Evolutionary conservation across 2,888 invertebrate genomes (phyloP), one percentile per base, ranked within the genome.

Genomic region (Idaea aversata): DNA sequence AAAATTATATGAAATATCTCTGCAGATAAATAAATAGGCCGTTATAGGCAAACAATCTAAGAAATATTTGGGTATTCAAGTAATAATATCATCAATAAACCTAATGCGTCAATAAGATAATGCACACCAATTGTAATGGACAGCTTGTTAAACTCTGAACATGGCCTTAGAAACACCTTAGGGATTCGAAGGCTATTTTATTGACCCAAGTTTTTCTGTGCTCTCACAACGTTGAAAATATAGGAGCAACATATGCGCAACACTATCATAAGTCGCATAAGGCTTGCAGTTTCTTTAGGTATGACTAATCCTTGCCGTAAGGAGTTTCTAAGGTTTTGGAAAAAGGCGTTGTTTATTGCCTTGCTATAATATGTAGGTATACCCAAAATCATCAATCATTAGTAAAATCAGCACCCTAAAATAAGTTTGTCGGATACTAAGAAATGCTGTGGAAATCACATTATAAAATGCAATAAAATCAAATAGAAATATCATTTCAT

Each of bases 101-200:
- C 36, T 70, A 72, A 73, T 72, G 70, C 65, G 75, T 72, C 68
- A 68, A 74, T 68, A 67, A 77, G 69, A 74, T 38, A 34, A 25
- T 63, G 67, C 68, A 66, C 61, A 64, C 59, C 63, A 69, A 69
- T 25, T n/a, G 61, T 66, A 63, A 66, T 59, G 63, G 63, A 63
- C 58, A 70, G 64, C 61, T 36, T 62, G 66, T 34, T 61, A 35
- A n/a, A 61, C n/a, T 59, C 60, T 38, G 61, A 25, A 25, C n/a
- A n/a, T n/a, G 25, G 25, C 25, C 25, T 25, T 25, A 25, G 25
- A 25, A 25, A 25, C 25, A 2, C 25, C 25, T 2, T 25, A 25
- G 3, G 25, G 25, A 25, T 25, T 25, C 25, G 25, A 25, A 25
- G 25, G 25, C 25, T 3, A 25, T 25, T 25, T 25, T 25, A 25